Evolutionary conservation across 1,140 invertebrate species (phyloP), one percentile per base, ranked within the genome.

Genomic region (Philopotamus ludificatus): DNA sequence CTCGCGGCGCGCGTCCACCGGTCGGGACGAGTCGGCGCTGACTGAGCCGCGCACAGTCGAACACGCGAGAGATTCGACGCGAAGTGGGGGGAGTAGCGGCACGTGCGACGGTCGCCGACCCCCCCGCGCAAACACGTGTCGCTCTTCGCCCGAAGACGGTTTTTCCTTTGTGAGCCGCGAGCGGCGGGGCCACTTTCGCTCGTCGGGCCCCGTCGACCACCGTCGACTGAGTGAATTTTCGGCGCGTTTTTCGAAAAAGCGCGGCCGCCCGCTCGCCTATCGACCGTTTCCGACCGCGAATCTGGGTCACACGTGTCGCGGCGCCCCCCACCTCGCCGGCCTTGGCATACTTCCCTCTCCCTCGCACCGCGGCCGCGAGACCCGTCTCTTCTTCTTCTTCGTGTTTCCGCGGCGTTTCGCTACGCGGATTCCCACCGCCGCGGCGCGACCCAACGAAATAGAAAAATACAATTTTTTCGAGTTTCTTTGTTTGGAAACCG

Each of bases 91-190:
- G 44, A 23, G 42, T 25, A 21, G 57, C 57, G 57, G 57, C 57
- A 60, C 57, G 57, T 60, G 57, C 57, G 57, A 60, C 57, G 57
- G 57, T 60, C 57, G 57, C 42, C 47, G 57, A 60, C 44, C 57
- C 44, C 20, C 25, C 26, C 20, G 20, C 16, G 34, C 55, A 34
- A 34, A 58, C 57, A 60, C 42, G 57, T 60, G 57, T 60, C 57
- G 54, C 20, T 18, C 51, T 50, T 26, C 21, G 20, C 39, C 39
- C 39, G 55, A 47, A 47, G 44, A 47, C 7, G 39, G 12, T 34
- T 12, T 25, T 25, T 51, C 41, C 55, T 58, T 58, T 58, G 39
- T 58, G 25, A 4, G n/a, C n/a, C 7, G 25, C 3, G 7, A 22
- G 26, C 54, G 28, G 15, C 34, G 39, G 20, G 54, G 34, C 42